phyloP scores from a whole-genome alignment of 2,113 vertebrate genomes.

The Plotosus lineatus region DNA sequence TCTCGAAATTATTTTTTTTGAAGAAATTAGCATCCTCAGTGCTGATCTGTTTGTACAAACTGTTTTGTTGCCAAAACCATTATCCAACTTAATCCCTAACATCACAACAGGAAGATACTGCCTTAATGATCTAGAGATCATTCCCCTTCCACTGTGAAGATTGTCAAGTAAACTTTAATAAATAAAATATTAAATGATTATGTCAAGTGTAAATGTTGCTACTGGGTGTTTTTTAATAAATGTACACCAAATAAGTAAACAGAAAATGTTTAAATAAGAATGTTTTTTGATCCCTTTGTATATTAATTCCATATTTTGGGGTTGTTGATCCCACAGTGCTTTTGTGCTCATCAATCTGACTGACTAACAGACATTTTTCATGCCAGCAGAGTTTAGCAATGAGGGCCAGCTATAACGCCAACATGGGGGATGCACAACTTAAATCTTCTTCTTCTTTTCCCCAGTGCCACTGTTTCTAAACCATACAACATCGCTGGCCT shows the following conservation, averaged over 20 bases:
- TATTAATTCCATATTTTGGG: neutral
- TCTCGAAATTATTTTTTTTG: neutral
- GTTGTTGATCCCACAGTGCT: neutral
- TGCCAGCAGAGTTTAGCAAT: neutral
- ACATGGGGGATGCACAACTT: neutral
- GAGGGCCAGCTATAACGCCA: neutral
- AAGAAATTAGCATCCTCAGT: neutral
- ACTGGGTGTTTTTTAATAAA: conserved; percentile 20
- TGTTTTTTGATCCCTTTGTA: neutral
- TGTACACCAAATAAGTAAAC: conserved; percentile 2
- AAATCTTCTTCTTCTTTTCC: too few species aligned
- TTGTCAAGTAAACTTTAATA: neutral
- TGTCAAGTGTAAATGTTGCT: conserved; percentile 3
- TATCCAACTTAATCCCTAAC: neutral
- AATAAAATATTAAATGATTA: conserved; percentile 14
- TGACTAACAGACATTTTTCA: neutral
- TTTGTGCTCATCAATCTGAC: neutral
- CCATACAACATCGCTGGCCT: too few species aligned
- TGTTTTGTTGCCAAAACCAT: neutral
- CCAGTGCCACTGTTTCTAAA: too few species aligned
- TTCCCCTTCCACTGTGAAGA: neutral
- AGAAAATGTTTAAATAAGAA: neutral
- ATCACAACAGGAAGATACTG: neutral
- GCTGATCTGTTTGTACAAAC: conserved; percentile 23
- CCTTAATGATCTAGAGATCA: neutral